Evolutionary conservation across 2,888 invertebrate genomes (phyloP).

Genomic region (Teinopalpus imperialis): DNA sequence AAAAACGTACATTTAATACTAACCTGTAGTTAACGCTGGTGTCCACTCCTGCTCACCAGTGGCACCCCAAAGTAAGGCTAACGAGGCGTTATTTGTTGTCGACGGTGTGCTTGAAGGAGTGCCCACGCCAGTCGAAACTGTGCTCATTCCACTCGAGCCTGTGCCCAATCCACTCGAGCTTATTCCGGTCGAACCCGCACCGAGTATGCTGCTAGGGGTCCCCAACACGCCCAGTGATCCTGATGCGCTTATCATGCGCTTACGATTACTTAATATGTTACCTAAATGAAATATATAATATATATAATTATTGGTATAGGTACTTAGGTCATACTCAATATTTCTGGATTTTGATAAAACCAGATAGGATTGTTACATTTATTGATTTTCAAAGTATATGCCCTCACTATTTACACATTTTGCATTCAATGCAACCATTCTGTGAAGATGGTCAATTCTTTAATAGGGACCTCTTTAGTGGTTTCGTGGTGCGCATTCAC

Average conservation of each 20-base stretch:
- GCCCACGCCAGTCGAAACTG: constrained; percentile 32
- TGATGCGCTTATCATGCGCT: constrained; percentile 68
- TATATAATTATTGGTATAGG: too few species aligned
- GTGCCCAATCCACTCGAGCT: constrained; percentile 14
- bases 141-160: constrained; percentile 16
- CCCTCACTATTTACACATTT: too few species aligned
- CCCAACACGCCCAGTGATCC: constrained; percentile 42
- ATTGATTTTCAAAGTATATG: too few species aligned
- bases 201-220: constrained; percentile 25
- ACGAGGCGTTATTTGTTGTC: constrained; percentile 72
- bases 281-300: constrained; percentile 39
- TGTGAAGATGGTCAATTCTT: too few species aligned
- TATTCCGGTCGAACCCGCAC: constrained; percentile 10
- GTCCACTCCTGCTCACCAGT: constrained; percentile 99
- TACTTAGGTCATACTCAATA: too few species aligned
- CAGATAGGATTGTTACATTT: too few species aligned
- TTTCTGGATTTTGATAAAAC: too few species aligned
- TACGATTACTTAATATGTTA: constrained; percentile 60
- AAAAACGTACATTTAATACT: constrained; percentile 22
- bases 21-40: constrained; percentile 96
- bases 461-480: too few species aligned
- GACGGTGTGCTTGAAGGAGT: constrained; percentile 57
- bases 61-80: constrained; percentile 94
- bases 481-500: too few species aligned
- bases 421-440: too few species aligned